phyloP scores from a whole-genome alignment of 2,888 invertebrate species.

The Dasypogon diadema region DNA sequence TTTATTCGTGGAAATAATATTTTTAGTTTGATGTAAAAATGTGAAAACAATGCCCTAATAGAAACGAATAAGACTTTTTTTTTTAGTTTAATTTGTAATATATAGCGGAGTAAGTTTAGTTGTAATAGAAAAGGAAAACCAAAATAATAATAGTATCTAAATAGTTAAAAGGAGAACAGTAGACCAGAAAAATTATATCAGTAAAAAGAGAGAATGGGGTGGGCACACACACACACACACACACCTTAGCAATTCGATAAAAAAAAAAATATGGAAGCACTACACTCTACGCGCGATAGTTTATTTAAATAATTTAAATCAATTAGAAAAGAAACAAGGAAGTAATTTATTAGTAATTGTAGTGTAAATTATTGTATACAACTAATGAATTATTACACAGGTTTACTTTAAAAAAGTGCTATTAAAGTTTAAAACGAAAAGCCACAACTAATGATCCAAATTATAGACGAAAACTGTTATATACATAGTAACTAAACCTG shows the following conservation, averaged over 20 bases:
- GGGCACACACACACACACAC: no score
- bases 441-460: neutral
- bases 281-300: neutral
- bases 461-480: constrained; percentile 4
- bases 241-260: neutral
- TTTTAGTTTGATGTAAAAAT: constrained; percentile 4
- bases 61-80: constrained; percentile 48
- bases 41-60: constrained; percentile 31
- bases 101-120: constrained; percentile 31
- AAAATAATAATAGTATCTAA: constrained; percentile 34
- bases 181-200: constrained; percentile 10
- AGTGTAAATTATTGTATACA: constrained; percentile 27
- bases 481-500: constrained; percentile 7
- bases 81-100: constrained; percentile 46
- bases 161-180: neutral
- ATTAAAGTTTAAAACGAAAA: constrained; percentile 11
- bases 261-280: constrained; percentile 14
- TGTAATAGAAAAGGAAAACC: constrained; percentile 27
- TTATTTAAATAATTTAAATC: constrained; percentile 29
- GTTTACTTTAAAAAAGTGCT: constrained; percentile 30
- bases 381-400: constrained; percentile 35
- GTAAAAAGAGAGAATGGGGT: neutral
- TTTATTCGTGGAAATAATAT: constrained; percentile 13
- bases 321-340: constrained; percentile 12
- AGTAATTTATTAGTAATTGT: constrained; percentile 14